A percentile compares a stretch with the other conserved stretches of the same genome.
Evolutionary conservation across 2,797 vertebrate species (phyloP).

Genomic region (Gallinago nigripennis): DNA sequence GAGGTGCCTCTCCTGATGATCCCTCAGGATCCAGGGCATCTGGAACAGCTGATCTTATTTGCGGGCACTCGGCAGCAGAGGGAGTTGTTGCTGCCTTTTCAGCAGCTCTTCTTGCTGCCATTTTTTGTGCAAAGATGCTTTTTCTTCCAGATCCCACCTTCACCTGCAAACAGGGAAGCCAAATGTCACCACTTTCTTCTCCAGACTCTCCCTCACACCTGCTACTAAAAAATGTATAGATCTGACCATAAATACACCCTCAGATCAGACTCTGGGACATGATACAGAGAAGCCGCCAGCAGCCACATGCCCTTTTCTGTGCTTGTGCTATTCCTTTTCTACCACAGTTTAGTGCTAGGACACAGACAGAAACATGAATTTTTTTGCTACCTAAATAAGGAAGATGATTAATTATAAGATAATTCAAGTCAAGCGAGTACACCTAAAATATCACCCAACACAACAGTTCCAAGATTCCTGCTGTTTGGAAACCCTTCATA

Average conservation of each 20-base stretch:
- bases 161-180: conserved; percentile 54
- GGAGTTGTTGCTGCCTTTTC: conserved; percentile 55
- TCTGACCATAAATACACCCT: not conserved
- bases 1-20: not conserved
- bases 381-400: not conserved
- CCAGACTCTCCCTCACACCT: not conserved
- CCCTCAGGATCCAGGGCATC: not conserved
- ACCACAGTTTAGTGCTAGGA: not conserved
- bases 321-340: not conserved
- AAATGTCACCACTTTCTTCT: not conserved
- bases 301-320: not conserved
- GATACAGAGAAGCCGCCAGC: not conserved
- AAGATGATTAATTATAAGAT: not conserved
- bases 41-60: not conserved
- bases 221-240: not conserved
- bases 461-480: not conserved
- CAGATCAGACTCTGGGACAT: not conserved
- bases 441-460: conserved; percentile 5
- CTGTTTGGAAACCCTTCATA: not conserved
- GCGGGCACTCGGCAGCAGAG: not conserved
- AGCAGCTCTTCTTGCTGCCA: conserved; percentile 84
- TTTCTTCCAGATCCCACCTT: conserved; percentile 76
- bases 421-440: not conserved
- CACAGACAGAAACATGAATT: not conserved
- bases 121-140: conserved; percentile 95